Percentiles rank a stretch among this genome's conserved stretches.
Conservation (phyloP, 2,888 invertebrate species). For the Caenorhabditis virilis region DNA sequence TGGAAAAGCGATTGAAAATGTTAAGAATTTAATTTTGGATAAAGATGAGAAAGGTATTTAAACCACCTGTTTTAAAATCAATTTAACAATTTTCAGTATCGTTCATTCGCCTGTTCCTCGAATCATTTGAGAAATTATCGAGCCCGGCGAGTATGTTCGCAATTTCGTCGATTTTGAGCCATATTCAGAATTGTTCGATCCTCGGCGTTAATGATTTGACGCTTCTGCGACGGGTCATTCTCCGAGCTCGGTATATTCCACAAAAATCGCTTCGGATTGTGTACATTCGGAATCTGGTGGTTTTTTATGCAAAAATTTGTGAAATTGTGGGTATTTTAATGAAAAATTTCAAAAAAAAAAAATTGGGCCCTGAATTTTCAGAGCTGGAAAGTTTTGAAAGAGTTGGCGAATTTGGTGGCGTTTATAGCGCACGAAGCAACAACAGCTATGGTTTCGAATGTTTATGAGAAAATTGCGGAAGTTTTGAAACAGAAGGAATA, state of each 20-base stretch:
- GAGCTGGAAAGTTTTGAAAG: constrained; percentile 7
- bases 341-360: background rate
- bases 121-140: constrained; percentile 17
- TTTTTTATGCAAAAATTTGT: constrained; percentile 16
- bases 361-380: constrained; percentile 7
- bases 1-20: constrained; percentile 4
- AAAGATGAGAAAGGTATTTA: too few species aligned
- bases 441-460: background rate
- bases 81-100: background rate
- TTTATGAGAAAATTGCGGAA: constrained; percentile 1
- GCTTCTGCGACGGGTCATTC: constrained; percentile 16
- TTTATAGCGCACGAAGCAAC: constrained; percentile 14
- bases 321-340: constrained; percentile 4
- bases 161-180: constrained; percentile 14
- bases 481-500: background rate
- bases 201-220: constrained; percentile 10
- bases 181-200: background rate
- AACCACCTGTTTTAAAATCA: too few species aligned
- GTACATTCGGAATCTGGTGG: constrained; percentile 24
- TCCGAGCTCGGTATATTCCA: constrained; percentile 21
- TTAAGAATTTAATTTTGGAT: too few species aligned
- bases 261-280: constrained; percentile 23
- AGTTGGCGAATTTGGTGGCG: constrained; percentile 13
- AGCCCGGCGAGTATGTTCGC: constrained; percentile 39
- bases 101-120: constrained; percentile 17